Evolutionary conservation across 2,888 invertebrate genomes (phyloP).

Genomic region (Trichogramma dendrolimi): DNA sequence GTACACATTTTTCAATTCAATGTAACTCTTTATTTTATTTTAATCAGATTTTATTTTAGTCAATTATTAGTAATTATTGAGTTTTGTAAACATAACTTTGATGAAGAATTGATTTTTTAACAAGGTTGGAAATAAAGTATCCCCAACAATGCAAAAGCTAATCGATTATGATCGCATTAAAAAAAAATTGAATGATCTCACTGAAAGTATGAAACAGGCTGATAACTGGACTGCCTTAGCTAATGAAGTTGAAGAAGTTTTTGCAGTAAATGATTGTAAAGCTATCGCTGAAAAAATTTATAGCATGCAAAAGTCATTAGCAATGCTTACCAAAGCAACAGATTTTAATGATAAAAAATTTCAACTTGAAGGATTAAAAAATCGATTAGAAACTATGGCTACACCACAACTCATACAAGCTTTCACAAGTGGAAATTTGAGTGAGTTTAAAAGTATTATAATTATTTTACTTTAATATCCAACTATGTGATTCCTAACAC

Average conservation of each 20-base stretch:
- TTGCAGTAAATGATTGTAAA: conserved; percentile 60
- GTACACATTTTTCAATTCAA: no score
- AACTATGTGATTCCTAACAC: no score
- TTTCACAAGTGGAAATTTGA: conserved; percentile 69
- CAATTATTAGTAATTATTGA: neutral
- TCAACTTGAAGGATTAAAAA: conserved; percentile 88
- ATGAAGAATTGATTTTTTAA: conserved; percentile 17
- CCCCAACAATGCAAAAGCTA: conserved; percentile 80
- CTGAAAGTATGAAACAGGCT: conserved; percentile 85
- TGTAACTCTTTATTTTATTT: neutral
- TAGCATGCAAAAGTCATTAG: conserved; percentile 71
- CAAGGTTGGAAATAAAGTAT: conserved; percentile 82
- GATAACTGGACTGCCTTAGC: conserved; percentile 90
- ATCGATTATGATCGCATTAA: conserved; percentile 83
- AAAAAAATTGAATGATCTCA: conserved; percentile 74
- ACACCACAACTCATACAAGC: conserved; percentile 84
- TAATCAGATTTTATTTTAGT: neutral
- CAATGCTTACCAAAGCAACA: conserved; percentile 62
- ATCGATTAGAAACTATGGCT: conserved; percentile 83
- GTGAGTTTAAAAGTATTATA: conserved; percentile 46
- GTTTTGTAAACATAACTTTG: neutral
- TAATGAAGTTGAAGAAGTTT: conserved; percentile 77
- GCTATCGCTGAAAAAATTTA: conserved; percentile 61
- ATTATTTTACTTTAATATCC: no score
- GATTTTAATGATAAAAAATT: conserved; percentile 69